Evolutionary conservation across 2,113 vertebrate species (phyloP).

Genomic region (Oryzias javanicus): DNA sequence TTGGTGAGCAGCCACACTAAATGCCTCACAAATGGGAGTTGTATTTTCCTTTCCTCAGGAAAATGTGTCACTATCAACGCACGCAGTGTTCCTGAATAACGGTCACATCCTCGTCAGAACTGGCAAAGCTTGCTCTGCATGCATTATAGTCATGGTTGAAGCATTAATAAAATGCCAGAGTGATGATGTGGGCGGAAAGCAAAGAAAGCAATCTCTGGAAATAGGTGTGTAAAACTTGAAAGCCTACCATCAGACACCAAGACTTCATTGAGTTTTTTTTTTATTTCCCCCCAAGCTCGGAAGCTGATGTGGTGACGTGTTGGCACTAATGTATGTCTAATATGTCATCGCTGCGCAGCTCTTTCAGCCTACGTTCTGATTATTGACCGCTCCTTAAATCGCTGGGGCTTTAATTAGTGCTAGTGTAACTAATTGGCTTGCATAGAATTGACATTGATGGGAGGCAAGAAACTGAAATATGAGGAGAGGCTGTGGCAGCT

Average conservation of each 20-base stretch:
- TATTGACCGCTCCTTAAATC: slow-evolving; percentile 64
- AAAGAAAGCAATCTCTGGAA: slow-evolving; percentile 7
- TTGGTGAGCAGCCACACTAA: slow-evolving; percentile 17
- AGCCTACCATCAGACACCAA: no score
- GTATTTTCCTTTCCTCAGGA: slow-evolving; percentile 26
- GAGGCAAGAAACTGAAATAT: slow-evolving; percentile 58
- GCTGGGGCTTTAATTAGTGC: slow-evolving; percentile 67
- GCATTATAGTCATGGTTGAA: background rate
- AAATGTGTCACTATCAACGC: slow-evolving; percentile 38
- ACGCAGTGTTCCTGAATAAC: slow-evolving; percentile 21
- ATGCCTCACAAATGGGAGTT: slow-evolving; percentile 16
- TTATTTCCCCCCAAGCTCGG: background rate
- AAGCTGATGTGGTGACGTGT: slow-evolving; percentile 13
- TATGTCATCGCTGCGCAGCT: slow-evolving; percentile 36
- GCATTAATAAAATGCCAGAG: background rate
- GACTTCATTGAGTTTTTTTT: background rate
- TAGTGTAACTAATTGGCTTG: slow-evolving; percentile 67
- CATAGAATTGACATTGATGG: slow-evolving; percentile 64
- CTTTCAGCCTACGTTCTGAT: slow-evolving; percentile 46
- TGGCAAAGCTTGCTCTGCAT: slow-evolving; percentile 12
- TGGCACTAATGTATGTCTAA: slow-evolving; percentile 22
- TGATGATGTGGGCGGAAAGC: background rate
- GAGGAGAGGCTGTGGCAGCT: slow-evolving; percentile 42
- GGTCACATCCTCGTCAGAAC: slow-evolving; percentile 16
- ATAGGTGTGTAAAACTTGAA: background rate